phyloP scores from a whole-genome alignment of 64 coral and sea anemone species.

The Porites lutea region DNA sequence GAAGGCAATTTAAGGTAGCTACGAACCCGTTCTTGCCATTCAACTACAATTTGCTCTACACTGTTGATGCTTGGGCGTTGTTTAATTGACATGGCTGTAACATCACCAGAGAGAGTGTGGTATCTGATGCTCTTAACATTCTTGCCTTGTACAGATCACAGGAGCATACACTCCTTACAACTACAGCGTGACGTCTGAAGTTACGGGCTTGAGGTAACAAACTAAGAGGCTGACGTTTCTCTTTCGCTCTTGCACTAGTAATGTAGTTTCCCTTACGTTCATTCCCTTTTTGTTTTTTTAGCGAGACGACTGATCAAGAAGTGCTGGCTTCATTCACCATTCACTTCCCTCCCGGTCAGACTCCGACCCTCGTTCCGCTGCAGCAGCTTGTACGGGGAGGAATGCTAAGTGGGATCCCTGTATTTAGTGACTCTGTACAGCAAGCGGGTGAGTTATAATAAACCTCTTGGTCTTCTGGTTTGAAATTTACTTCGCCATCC shows the following conservation, averaged over 20 bases:
- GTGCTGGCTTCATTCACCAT: constrained; percentile 53
- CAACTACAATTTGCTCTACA: no score
- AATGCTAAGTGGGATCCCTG: constrained; percentile 62
- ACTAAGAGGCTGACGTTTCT: not conserved
- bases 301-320: constrained; percentile 49
- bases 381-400: constrained; percentile 45
- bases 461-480: not conserved
- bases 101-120: no score
- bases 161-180: constrained; percentile 12
- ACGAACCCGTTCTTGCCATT: no score
- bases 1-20: no score
- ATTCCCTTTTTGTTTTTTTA: not conserved
- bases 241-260: not conserved
- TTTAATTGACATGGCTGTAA: no score
- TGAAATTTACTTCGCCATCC: not conserved
- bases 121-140: not conserved
- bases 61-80: no score
- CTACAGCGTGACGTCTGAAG: constrained; percentile 33
- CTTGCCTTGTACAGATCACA: constrained; percentile 26
- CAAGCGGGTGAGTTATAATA: constrained; percentile 19
- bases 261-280: not conserved
- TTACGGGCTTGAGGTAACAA: constrained; percentile 53
- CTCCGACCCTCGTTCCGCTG: constrained; percentile 51
- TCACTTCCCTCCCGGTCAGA: constrained; percentile 21
- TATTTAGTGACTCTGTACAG: constrained; percentile 28